A percentile compares a stretch with the other conserved stretches of the same genome.
phyloP scores from a whole-genome alignment of 2,113 vertebrate species.

The Phrynocephalus versicolor region DNA sequence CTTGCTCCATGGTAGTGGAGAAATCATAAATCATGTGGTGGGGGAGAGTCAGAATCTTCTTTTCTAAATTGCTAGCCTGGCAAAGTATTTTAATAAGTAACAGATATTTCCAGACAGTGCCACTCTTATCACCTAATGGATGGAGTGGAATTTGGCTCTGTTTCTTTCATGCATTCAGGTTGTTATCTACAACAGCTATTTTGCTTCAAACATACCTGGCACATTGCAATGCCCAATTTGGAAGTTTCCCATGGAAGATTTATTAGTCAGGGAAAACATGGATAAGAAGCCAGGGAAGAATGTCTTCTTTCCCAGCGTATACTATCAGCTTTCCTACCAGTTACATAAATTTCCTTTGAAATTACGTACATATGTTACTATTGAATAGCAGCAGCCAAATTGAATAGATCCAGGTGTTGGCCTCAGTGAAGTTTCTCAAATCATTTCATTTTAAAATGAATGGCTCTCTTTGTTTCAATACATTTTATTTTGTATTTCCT shows the following conservation, averaged over 20 bases:
- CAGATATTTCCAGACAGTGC: not conserved
- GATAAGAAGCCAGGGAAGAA: not conserved
- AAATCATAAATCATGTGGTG: too few species aligned
- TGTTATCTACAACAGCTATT: not conserved
- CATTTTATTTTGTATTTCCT: not conserved
- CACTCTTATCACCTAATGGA: slow-evolving; percentile 15
- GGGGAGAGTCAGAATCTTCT: too few species aligned
- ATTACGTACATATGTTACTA: not conserved
- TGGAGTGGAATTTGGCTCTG: not conserved
- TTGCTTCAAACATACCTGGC: not conserved
- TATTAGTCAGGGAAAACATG: slow-evolving; percentile 2
- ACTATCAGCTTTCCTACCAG: not conserved
- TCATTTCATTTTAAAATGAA: too few species aligned
- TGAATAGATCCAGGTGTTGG: not conserved
- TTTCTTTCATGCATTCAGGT: slow-evolving; percentile 2
- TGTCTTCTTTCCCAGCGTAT: not conserved
- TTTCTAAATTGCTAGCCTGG: slow-evolving; percentile 11
- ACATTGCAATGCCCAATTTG: not conserved
- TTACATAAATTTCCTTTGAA: not conserved
- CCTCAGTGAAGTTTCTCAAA: not conserved
- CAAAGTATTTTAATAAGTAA: slow-evolving; percentile 20
- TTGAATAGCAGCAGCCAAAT: not conserved
- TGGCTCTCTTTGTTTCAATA: too few species aligned
- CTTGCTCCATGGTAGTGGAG: too few species aligned
- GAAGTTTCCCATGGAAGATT: slow-evolving; percentile 3